phyloP scores from a whole-genome alignment of 2,797 vertebrate genomes.

The Discoglossus pictus region DNA sequence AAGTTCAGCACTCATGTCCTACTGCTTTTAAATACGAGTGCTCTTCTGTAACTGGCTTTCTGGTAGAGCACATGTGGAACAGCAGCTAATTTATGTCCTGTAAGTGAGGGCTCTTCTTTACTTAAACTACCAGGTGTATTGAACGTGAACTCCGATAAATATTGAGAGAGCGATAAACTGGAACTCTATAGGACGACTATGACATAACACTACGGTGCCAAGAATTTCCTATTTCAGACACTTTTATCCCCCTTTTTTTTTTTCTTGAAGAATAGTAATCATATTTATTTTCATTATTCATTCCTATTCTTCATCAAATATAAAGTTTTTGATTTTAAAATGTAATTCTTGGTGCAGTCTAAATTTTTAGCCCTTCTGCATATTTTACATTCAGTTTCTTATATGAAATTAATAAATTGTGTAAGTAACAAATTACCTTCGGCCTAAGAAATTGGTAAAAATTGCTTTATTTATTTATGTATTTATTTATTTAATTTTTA shows the following conservation, averaged over 20 bases:
- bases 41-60: constrained; percentile 3
- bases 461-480: too few species aligned
- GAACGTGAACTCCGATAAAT: constrained; percentile 19
- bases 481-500: too few species aligned
- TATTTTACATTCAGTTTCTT: too few species aligned
- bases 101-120: constrained; percentile 26
- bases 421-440: too few species aligned
- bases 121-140: constrained; percentile 21
- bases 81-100: constrained; percentile 40
- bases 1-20: constrained; percentile 45
- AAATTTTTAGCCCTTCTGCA: too few species aligned
- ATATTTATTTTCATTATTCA: too few species aligned
- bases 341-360: too few species aligned
- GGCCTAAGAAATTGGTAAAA: too few species aligned
- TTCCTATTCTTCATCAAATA: too few species aligned
- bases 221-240: constrained; percentile 21
- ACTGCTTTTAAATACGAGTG: constrained; percentile 20
- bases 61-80: constrained; percentile 18
- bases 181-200: constrained; percentile 14
- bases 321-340: too few species aligned
- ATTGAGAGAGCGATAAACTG: constrained; percentile 11
- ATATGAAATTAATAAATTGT: too few species aligned
- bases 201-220: constrained; percentile 32
- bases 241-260: constrained; percentile 20
- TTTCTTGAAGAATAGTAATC: constrained; percentile 23